Base-by-base conservation (phyloP, 2,797 vertebrate species). In the Clamator glandarius region DNA sequence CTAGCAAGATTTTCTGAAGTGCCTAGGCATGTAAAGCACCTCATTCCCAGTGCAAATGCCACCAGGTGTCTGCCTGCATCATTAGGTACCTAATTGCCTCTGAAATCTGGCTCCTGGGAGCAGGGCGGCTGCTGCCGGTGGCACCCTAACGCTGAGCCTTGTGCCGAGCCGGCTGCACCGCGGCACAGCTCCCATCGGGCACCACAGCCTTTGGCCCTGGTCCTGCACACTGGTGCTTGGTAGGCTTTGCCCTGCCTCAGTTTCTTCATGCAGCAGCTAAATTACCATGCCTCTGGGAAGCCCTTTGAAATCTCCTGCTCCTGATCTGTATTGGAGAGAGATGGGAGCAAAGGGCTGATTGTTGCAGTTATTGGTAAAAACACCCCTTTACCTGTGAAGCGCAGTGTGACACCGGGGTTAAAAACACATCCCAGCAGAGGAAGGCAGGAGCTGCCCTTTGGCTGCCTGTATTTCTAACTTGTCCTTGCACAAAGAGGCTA, bases 31-130 rank as follows among this genome's bases (percentile, higher is more conserved):
- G 73, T 24, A 92, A 94, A 91, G 92, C 58, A 89, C 89, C 93
- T 96, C 76, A 94, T 93, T 93, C 62, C 68, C 91, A 62, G 68
- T 75, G 84, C 90, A 95, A 95, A 89, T 91, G 84, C 92, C 93
- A 95, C 94, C 73, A 74, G 91, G 91, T 94, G 91, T 57, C 96
- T 95, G 74, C 80, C 80, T 91, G 93, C 92, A 88, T 94, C 91
- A 66, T 96, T 97, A 96, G 59, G 79, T 63, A 76, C 87, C 77
- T 93, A 95, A 94, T 86, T 59, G 87, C 41, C 93, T 87, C 85
- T 91, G 91, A 91, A 92, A 94, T 7, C 48, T 0, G 13, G 73
- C 87, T 91, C 82, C 51, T 31, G 79, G 82, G 92, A 93, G 89
- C 3, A 0, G 87, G 78, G 59, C 6, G 5, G 76, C 57, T 57